Evolutionary conservation across 2,888 invertebrate species (phyloP).

Genomic region (Nycteola revayana): DNA sequence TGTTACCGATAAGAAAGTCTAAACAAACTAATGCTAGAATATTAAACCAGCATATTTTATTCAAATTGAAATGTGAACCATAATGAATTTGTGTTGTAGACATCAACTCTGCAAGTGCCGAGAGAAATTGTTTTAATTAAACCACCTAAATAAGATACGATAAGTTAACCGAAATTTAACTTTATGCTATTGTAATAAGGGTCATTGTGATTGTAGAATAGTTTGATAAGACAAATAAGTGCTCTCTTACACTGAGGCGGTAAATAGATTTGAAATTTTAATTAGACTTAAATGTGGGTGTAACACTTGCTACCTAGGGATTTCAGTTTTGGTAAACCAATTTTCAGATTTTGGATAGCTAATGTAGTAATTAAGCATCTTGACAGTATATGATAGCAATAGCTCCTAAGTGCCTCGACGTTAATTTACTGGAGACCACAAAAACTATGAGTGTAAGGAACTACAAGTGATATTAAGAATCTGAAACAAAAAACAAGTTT

Average conservation of each 20-base stretch:
- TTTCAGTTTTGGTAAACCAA: no score
- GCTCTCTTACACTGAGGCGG: slow-evolving; percentile 3
- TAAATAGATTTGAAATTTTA: slow-evolving; percentile 1
- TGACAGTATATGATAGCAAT: no score
- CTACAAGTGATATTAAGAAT: no score
- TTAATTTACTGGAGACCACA: no score
- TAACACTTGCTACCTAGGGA: slow-evolving; percentile 4
- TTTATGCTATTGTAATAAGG: neutral
- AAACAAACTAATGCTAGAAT: slow-evolving; percentile 7
- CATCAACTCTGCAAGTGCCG: slow-evolving; percentile 7
- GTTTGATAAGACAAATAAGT: slow-evolving; percentile 5
- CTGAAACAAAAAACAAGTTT: no score
- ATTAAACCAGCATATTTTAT: slow-evolving; percentile 22
- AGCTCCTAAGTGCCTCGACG: no score
- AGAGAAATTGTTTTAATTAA: slow-evolving; percentile 15
- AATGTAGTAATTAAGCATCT: no score
- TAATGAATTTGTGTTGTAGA: slow-evolving; percentile 13
- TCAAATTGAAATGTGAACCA: slow-evolving; percentile 18
- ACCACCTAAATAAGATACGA: neutral
- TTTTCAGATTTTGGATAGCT: no score
- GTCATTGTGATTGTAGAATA: neutral
- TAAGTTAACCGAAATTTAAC: neutral
- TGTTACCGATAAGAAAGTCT: slow-evolving; percentile 6
- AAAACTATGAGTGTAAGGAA: no score
- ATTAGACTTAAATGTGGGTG: slow-evolving; percentile 5